A percentile compares a stretch with the other conserved stretches of the same genome.
Conservation (phyloP, 2,113 vertebrate genomes). For the Passer montanus region DNA sequence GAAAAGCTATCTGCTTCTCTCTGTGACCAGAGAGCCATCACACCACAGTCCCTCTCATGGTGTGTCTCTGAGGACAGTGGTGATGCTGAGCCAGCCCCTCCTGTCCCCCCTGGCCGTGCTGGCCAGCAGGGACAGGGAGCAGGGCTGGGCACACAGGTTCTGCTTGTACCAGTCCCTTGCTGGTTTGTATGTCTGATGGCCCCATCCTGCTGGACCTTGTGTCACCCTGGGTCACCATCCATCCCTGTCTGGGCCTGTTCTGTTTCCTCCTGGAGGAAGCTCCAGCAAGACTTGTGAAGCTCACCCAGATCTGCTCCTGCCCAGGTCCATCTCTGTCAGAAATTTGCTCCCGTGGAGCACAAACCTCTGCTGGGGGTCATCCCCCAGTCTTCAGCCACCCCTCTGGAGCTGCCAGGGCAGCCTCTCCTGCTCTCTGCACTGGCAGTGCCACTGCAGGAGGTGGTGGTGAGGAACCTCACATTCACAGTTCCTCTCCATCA, state of each 20-base stretch:
- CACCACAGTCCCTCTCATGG: neutral
- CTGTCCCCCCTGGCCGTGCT: accelerated
- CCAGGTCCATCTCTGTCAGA: neutral
- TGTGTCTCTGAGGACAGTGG: neutral
- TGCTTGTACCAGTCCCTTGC: neutral
- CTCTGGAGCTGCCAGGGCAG: neutral
- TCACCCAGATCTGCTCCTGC: neutral
- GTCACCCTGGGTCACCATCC: neutral
- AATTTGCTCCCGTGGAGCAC: neutral
- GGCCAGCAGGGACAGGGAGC: neutral
- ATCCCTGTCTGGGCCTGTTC: neutral
- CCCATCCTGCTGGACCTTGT: accelerated
- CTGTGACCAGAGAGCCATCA: neutral
- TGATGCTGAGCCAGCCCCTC: neutral
- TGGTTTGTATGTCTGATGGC: neutral
- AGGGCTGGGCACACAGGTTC: neutral
- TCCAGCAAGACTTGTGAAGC: accelerated
- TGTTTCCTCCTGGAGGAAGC: neutral
- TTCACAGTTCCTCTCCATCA: neutral
- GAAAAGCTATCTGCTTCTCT: neutral
- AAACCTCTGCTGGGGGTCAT: neutral
- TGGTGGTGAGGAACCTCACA: neutral
- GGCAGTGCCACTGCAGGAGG: neutral
- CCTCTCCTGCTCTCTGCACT: neutral
- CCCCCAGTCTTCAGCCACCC: neutral